phyloP scores from a whole-genome alignment of 2,888 invertebrate species.

The Acholoe squamosa region DNA sequence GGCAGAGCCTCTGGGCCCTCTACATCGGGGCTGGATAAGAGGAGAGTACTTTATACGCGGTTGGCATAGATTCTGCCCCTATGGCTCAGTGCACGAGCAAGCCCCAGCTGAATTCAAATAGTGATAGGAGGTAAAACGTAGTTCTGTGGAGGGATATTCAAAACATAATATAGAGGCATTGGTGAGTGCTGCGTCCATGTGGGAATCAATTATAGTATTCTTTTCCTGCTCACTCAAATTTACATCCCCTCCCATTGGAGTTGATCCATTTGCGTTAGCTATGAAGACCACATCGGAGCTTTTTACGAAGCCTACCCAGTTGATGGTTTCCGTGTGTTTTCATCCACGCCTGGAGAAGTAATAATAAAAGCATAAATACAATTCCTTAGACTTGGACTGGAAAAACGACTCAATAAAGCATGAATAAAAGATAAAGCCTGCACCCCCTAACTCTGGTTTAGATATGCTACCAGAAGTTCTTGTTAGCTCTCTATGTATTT shows the following conservation, averaged over 20 bases:
- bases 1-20: background rate
- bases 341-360: background rate
- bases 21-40: too few relatives aligned
- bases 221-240: constrained; percentile 23
- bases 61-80: too few relatives aligned
- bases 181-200: constrained; percentile 3
- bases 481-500: background rate
- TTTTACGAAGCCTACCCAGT: background rate
- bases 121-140: background rate
- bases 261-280: background rate
- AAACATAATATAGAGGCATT: constrained; percentile 2
- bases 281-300: background rate
- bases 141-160: background rate
- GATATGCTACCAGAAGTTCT: background rate
- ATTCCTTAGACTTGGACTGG: background rate
- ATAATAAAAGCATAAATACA: constrained; percentile 14
- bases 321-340: background rate
- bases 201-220: constrained; percentile 23
- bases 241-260: background rate
- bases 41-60: too few relatives aligned
- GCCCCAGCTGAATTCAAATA: too few relatives aligned
- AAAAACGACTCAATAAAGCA: background rate
- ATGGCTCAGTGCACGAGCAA: too few relatives aligned
- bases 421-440: background rate
- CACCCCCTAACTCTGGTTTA: background rate